Evolutionary conservation across 2,888 invertebrate genomes (phyloP), one percentile per base, ranked within the genome.

Genomic region (Dolomedes plantarius): DNA sequence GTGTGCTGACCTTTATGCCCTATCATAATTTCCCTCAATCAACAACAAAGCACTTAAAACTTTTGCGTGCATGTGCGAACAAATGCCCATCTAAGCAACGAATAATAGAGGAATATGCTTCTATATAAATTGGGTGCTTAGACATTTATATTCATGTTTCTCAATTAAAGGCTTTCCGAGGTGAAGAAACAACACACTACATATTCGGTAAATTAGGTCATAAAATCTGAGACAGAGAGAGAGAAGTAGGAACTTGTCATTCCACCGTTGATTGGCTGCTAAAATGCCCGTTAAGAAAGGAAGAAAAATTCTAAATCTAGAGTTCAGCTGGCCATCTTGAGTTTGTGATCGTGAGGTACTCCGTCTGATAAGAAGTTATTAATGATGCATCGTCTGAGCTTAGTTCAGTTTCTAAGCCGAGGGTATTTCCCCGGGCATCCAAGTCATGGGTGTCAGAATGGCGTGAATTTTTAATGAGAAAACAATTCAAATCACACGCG

Each of bases 381-480:
- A 76, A 76, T 65, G 75, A 67, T 76, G 65, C 41, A n/a, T 29
- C 67, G 41, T 27, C 19, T 46, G 28, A 71, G 46, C 74, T 64
- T 28, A 32, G 1, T 13, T 64, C 0, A n/a, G 13, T 16, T 46
- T 13, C 39, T 46, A 13, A 27, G 6, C 6, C 16, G n/a, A 50
- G 23, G 41, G 71, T 46, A 46, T 71, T 71, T 71, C 27, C 46
- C 28, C n/a, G 56, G 31, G n/a, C 56, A 36, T 50, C 29, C 29
- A 56, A 56, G n/a, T 50, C 50, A 72, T n/a, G 72, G 29, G 19
- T 62, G 23, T 50, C 50, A 19, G 56, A 72, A 31, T 19, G 27
- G 56, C 50, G 31, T 72, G 72, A 72, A 72, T 72, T 50, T 56
- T 72, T 72, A 72, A 72, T 72, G 72, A 29, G 72, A 28, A 23